Base-by-base conservation (phyloP, 2,797 vertebrate genomes). In the Miichthys miiuy region DNA sequence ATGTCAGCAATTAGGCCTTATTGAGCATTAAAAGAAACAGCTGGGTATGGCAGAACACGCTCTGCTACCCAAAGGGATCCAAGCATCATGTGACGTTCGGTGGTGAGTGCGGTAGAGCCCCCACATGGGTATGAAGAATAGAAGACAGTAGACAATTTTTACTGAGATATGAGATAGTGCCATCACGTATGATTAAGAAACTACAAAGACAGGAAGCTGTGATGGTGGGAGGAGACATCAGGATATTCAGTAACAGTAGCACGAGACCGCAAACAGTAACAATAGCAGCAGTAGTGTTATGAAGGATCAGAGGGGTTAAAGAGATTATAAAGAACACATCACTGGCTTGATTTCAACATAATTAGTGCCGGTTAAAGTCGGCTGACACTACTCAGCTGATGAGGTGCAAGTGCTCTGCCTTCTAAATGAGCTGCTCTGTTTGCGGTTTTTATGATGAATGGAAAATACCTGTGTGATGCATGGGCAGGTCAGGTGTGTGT, bases 201-300 rank as follows among this genome's bases (percentile, higher is more conserved):
- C 5, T 18, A 17, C 41, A 79, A 57, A 16, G 27, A 70, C 47
- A 69, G 25, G 75, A 74, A 77, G 77, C 72, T 75, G 58, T n/a
- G 60, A 46, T 20, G 21, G 20, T 50, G 47, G 27, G 64, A 52
- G 55, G 57, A 77, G 66, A 64, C 66, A 21, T 69, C 20, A 64
- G 55, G 52, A 79, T 67, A 82, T 77, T 81, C 81, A 87, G 72
- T 13, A 73, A 48, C 56, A 79, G 55, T 54, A 75, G 66, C 60
- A 1, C 51, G 25, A 70, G 54, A 58, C 46, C 20, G 48, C 62
- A 74, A 75, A 75, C 48, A 68, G 30, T 20, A 66, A 46, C 66
- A 65, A 63, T 8, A 57, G 34, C 8, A 68, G 68, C 47, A 48
- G 44, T 47, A 66, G 42, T 3, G 63, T 65, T 23, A 63, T 30